Percentiles rank a stretch among this genome's conserved stretches.
These are phyloP conservation scores for Brachypteracias leptosomus DNA, from an alignment of 2,113 vertebrate species.

Conservation along the genomic window DNA sequence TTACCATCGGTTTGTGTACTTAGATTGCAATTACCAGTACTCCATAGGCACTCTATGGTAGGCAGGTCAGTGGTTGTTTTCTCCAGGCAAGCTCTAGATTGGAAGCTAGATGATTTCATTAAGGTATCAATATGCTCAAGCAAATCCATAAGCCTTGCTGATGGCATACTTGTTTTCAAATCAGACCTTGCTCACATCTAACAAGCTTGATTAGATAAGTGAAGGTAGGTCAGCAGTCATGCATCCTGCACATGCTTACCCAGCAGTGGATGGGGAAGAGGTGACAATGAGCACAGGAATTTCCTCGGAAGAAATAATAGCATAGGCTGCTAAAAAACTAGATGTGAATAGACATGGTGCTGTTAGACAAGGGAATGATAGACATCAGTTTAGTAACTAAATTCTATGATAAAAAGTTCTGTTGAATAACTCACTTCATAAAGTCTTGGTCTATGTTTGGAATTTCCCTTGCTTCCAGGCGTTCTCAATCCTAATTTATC, in stretches of 20 bases:
- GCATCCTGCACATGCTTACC: neutral
- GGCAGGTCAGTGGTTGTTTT: neutral
- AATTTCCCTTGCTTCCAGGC: neutral
- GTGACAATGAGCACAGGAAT: neutral
- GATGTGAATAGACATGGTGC: neutral
- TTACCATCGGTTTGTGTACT: neutral
- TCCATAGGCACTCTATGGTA: neutral
- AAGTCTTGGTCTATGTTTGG: neutral
- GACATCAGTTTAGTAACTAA: neutral
- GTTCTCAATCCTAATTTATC: neutral
- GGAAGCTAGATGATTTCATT: neutral
- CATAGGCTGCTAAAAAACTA: neutral
- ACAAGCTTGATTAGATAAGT: neutral
- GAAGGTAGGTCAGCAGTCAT: neutral
- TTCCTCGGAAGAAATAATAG: neutral
- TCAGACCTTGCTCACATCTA: neutral
- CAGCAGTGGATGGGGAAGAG: neutral
- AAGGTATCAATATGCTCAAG: neutral
- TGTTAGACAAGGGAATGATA: neutral
- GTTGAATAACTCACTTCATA: neutral
- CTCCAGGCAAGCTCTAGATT: neutral
- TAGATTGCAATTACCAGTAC: neutral
- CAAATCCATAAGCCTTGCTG: neutral
- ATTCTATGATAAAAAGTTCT: neutral
- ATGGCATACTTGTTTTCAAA: neutral